Percentiles rank a stretch among this genome's conserved stretches.
These are phyloP conservation scores for Odontocerum albicorne DNA, from an alignment of 2,888 invertebrate species.

Conservation along the genomic window DNA sequence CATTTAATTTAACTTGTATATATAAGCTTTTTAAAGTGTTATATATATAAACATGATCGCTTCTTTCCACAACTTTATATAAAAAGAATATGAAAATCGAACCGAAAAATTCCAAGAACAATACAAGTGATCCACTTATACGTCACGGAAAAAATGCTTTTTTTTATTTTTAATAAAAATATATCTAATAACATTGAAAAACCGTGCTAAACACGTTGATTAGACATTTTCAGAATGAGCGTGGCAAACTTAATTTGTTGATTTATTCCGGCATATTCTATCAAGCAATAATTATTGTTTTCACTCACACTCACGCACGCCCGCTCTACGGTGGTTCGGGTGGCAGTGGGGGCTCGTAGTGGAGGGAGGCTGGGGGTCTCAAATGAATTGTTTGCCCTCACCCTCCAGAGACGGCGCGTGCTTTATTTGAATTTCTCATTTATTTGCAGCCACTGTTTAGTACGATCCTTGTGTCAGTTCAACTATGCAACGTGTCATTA, in stretches of 20 bases:
- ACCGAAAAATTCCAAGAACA: too few relatives aligned
- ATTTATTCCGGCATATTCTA: slow-evolving; percentile 29
- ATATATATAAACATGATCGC: too few relatives aligned
- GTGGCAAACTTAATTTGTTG: slow-evolving; percentile 31
- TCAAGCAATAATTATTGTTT: slow-evolving; percentile 30
- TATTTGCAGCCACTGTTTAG: slow-evolving; percentile 12
- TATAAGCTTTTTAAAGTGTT: too few relatives aligned
- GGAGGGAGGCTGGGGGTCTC: slow-evolving; percentile 11
- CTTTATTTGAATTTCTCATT: slow-evolving; percentile 33
- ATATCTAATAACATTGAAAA: too few relatives aligned
- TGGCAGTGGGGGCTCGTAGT: background rate
- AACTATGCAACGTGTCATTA: background rate
- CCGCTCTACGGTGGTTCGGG: background rate
- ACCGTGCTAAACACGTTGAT: slow-evolving; percentile 22
- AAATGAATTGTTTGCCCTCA: slow-evolving; percentile 26
- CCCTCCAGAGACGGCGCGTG: slow-evolving; percentile 3
- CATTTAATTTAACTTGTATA: too few relatives aligned
- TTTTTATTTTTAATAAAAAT: too few relatives aligned
- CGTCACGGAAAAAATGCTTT: too few relatives aligned
- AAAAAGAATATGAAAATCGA: too few relatives aligned
- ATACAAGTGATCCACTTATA: too few relatives aligned
- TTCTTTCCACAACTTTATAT: too few relatives aligned
- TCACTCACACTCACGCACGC: slow-evolving; percentile 10
- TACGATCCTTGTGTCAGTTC: background rate
- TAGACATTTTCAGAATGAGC: slow-evolving; percentile 22